phyloP scores from a whole-genome alignment of 2,797 vertebrate genomes.

The Artibeus lituratus region DNA sequence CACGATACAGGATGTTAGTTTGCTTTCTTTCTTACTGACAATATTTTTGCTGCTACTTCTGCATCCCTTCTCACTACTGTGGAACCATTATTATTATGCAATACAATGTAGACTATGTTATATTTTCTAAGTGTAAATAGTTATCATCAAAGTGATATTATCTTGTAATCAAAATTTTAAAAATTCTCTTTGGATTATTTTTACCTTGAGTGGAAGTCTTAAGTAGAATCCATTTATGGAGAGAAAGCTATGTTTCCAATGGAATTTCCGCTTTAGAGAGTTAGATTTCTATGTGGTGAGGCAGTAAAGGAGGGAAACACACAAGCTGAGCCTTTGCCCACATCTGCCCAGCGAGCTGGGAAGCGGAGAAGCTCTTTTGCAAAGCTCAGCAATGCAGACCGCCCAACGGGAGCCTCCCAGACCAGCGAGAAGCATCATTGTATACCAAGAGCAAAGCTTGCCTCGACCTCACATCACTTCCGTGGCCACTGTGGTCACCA shows the following conservation, averaged over 20 bases:
- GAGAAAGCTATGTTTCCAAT: neutral
- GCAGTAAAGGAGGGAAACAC: neutral
- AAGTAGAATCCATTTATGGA: neutral
- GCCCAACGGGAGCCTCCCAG: neutral
- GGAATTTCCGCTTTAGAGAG: neutral
- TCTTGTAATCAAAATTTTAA: neutral
- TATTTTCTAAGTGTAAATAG: neutral
- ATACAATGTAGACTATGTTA: neutral
- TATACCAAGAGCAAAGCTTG: neutral
- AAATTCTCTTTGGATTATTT: neutral
- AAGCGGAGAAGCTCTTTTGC: neutral
- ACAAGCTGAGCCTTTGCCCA: neutral
- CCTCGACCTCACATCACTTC: neutral
- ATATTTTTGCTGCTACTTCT: constrained; percentile 17
- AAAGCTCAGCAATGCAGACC: neutral
- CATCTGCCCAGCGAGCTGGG: neutral
- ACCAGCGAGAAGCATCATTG: neutral
- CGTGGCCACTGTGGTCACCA: neutral
- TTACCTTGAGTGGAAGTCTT: neutral
- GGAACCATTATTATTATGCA: neutral
- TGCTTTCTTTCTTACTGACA: neutral
- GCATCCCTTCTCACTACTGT: neutral
- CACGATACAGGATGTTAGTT: neutral
- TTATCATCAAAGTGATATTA: neutral
- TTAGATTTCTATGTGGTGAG: neutral